Evolutionary conservation across 1,140 invertebrate genomes (phyloP).

Genomic region (Mactra quadrangularis): DNA sequence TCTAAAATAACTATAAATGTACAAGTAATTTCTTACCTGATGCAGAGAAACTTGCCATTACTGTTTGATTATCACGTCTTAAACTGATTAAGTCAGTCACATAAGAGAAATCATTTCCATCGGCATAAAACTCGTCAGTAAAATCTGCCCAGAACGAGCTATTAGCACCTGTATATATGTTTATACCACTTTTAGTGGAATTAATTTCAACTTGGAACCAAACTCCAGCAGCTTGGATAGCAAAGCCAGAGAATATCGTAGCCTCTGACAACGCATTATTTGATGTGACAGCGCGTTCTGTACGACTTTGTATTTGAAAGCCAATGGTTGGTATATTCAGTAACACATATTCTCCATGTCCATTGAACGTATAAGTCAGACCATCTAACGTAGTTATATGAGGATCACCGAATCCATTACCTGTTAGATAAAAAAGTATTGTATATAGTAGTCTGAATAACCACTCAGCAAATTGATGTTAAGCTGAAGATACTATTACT

Average conservation of each 20-base stretch:
- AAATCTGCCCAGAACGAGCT: conserved; percentile 28
- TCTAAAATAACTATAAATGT: too few species aligned
- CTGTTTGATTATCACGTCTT: conserved; percentile 18
- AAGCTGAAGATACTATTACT: too few species aligned
- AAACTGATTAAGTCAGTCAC: neutral
- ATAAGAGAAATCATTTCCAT: conserved; percentile 5
- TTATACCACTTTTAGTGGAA: conserved; percentile 21
- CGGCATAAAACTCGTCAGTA: conserved; percentile 10
- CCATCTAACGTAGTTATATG: conserved; percentile 67
- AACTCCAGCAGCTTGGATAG: conserved; percentile 3
- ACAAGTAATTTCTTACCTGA: too few species aligned
- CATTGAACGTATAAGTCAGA: conserved; percentile 66
- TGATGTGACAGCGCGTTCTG: conserved; percentile 63
- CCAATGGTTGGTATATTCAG: conserved; percentile 38
- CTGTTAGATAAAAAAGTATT: neutral
- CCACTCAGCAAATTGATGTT: too few species aligned
- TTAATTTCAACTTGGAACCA: conserved; percentile 47
- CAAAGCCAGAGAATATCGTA: conserved; percentile 25
- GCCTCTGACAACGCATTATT: conserved; percentile 60
- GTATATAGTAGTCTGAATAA: too few species aligned
- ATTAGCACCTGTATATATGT: conserved; percentile 16
- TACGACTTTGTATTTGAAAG: conserved; percentile 65
- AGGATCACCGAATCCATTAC: conserved; percentile 58
- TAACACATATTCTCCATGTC: conserved; percentile 62
- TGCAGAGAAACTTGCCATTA: conserved; percentile 17